Percentiles rank a stretch among this genome's conserved stretches.
phyloP scores from a whole-genome alignment of 2,888 invertebrate species.

The Neocrepidodera transversa region DNA sequence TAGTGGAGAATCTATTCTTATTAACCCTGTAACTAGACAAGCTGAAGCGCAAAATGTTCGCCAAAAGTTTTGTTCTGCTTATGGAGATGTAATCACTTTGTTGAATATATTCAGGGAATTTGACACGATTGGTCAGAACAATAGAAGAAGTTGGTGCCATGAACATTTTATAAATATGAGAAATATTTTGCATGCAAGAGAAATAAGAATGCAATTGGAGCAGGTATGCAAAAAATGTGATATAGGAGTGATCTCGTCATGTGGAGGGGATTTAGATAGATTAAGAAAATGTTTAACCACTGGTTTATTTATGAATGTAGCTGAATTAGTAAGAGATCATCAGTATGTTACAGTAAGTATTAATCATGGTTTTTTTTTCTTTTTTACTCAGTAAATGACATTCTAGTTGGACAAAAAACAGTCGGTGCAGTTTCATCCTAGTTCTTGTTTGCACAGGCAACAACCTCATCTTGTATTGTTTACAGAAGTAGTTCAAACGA shows the following conservation, averaged over 20 bases:
- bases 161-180: slow-evolving; percentile 86
- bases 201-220: slow-evolving; percentile 81
- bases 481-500: slow-evolving; percentile 87
- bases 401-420: slow-evolving; percentile 67
- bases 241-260: slow-evolving; percentile 67
- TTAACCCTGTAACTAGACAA: slow-evolving; percentile 75
- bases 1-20: slow-evolving; percentile 87
- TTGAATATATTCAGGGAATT: slow-evolving; percentile 81
- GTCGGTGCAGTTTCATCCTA: slow-evolving; percentile 84
- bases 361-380: background rate
- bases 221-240: slow-evolving; percentile 69
- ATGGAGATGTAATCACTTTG: slow-evolving; percentile 92
- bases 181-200: slow-evolving; percentile 81
- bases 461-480: slow-evolving; percentile 80
- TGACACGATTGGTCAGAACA: slow-evolving; percentile 67
- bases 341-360: slow-evolving; percentile 71
- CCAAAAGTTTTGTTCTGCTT: slow-evolving; percentile 81
- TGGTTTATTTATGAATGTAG: slow-evolving; percentile 87
- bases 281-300: slow-evolving; percentile 80
- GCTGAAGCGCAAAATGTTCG: slow-evolving; percentile 77
- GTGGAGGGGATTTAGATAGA: slow-evolving; percentile 69
- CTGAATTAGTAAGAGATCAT: slow-evolving; percentile 77
- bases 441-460: slow-evolving; percentile 75
- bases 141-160: slow-evolving; percentile 79
- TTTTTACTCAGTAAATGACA: too few relatives aligned